phyloP scores from a whole-genome alignment of 2,113 vertebrate genomes.

The Sprattus sprattus region DNA sequence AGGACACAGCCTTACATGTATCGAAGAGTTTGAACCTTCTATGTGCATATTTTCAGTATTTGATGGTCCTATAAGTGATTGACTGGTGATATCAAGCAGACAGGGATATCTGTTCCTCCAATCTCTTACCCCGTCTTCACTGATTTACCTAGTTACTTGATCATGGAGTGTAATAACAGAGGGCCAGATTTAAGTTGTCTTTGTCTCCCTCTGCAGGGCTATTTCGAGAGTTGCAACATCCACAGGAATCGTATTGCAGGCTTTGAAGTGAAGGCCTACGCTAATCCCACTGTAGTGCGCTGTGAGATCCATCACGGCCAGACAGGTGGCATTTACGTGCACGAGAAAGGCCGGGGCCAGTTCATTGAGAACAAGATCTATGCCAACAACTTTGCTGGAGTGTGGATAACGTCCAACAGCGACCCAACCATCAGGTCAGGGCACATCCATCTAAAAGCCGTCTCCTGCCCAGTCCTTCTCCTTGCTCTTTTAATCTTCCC shows the following conservation, averaged over 20 bases:
- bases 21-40: too few relatives aligned
- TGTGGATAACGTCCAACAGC: conserved; percentile 99
- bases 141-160: too few relatives aligned
- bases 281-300: conserved; percentile 96
- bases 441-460: neutral
- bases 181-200: neutral
- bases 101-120: neutral
- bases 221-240: conserved; percentile 99
- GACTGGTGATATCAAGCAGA: neutral
- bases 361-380: conserved; percentile 99
- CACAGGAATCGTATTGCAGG: conserved; percentile 98
- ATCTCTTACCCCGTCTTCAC: neutral
- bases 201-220: conserved; percentile 79
- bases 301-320: conserved; percentile 99
- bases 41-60: too few relatives aligned
- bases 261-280: conserved; percentile 98
- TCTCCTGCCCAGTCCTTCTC: neutral
- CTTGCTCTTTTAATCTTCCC: neutral
- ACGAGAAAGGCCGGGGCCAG: conserved; percentile 97
- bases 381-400: conserved; percentile 99
- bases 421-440: conserved; percentile 96
- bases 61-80: neutral
- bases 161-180: neutral
- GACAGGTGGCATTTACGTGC: conserved; percentile 98
- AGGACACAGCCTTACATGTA: too few relatives aligned